Base-by-base conservation (phyloP, 2,888 invertebrate species). In the Luperina testacea region DNA sequence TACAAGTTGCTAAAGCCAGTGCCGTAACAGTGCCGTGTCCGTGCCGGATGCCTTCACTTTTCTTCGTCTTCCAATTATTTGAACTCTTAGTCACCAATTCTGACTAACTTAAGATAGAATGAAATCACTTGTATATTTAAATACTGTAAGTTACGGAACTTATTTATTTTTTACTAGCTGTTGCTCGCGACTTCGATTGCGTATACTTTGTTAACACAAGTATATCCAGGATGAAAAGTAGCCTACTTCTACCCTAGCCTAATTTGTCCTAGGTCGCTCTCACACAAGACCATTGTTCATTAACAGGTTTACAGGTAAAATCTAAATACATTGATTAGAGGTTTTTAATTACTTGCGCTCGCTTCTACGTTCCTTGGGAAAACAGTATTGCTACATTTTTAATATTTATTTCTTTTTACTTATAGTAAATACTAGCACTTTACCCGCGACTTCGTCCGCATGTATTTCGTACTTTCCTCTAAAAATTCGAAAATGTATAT, bases 41-140 rank as follows among this genome's bases (percentile, higher is more conserved):
- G 20, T 68, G n/a, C 59, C 64, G 75, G 75, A 75, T 71, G 11
- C 65, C 61, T 75, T 67, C 45, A 75, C 59, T 75, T 71, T 53
- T 45, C n/a, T 24, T 15, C 32, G 38, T 38, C 9, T 59, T 20
- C 32, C 32, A 51, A 64, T 42, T 65, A 64, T 69, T 82, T 79
- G 20, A 27, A 45, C 8, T 64, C 4, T 84, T 72, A 84, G 74
- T 83, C 83, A 83, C 57, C 4, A 64, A 65, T 57, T 57, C 9
- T 57, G 9, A 38, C 5, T 59, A 48, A 17, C 53, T 20, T 78
- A 20, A 24, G n/a, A 72, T 32, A 57, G 4, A 70, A 75, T 83
- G 77, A 83, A 83, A 80, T 84, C 81, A 84, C 68, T 80, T 72
- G 7, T 83, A 45, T 45, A 9, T 45, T 9, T 48, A 64, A 51